Evolutionary conservation across 2,888 invertebrate species (phyloP), one percentile per base, ranked within the genome.

Genomic region (Blastobasis adustella): DNA sequence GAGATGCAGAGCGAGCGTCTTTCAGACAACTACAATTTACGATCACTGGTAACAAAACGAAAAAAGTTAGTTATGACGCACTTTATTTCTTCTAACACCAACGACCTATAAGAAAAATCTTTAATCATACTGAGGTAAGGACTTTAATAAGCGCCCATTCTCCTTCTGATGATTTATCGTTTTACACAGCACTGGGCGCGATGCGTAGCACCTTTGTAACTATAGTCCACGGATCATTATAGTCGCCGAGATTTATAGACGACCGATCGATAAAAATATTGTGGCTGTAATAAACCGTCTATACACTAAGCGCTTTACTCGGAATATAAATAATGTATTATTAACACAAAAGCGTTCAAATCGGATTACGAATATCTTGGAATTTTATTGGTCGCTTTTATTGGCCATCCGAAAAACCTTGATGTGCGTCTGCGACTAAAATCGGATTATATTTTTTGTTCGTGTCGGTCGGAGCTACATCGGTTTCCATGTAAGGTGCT

Each of bases 211-310:
- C 74, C 71, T 72, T 23, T 60, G 62, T 61, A 67, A 67, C 66
- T 67, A 65, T 65, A 67, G 68, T 62, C 61, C 66, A 61, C 60
- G 63, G 65, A 57, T 57, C 61, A 64, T 73, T 71, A 73, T 69
- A 68, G 63, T 60, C 59, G 39, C 53, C 54, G 60, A 74, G 73
- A 78, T 82, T 82, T 82, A 83, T 81, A 63, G 74, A 69, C 56
- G 63, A 72, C 1, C 65, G 71, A 73, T 72, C 76, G 71, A 82
- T 78, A 80, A 78, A 80, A 79, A 71, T 77, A 75, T 76, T 67
- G 61, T 68, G 70, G 62, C 59, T 63, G 57, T 62, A 68, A 75
- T 77, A 79, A 80, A 79, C 75, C 58, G 61, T 59, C 66, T 60
- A 23, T 23, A 60, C 64, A 62, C 67, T 63, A 58, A 62, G 65